Percentiles rank a stretch among this genome's conserved stretches.
Conservation (phyloP, 2,113 vertebrate species). For the Lophochroa leadbeateri region DNA sequence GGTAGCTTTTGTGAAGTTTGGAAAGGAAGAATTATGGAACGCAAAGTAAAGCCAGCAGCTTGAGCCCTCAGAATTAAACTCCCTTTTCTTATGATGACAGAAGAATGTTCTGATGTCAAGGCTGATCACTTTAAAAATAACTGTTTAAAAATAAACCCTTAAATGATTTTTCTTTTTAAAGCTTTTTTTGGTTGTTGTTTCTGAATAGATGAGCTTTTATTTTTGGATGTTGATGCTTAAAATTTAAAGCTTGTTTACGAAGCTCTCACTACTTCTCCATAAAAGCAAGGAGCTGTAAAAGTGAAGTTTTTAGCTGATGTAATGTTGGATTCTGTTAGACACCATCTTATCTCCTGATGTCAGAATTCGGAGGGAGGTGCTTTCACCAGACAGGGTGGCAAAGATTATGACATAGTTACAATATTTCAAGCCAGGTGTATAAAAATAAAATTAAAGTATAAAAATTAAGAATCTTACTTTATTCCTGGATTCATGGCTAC, state of each 20-base stretch:
- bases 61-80: conserved; percentile 9
- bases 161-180: conserved; percentile 12
- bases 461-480: not conserved
- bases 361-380: not conserved
- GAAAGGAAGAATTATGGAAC: not conserved
- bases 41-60: conserved; percentile 16
- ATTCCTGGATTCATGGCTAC: not conserved
- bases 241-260: not conserved
- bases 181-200: not conserved
- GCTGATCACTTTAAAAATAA: conserved; percentile 34
- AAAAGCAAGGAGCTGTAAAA: not conserved
- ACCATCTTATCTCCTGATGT: not conserved
- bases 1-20: conserved; percentile 10
- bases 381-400: not conserved
- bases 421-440: not conserved
- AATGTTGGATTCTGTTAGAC: not conserved
- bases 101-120: conserved; percentile 37
- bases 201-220: conserved; percentile 9
- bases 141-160: conserved; percentile 47
- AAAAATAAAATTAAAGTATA: not conserved
- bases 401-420: not conserved
- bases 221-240: conserved; percentile 26
- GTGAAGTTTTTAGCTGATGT: not conserved
- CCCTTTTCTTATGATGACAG: conserved; percentile 1
- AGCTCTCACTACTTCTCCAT: not conserved